Evolutionary conservation across 2,113 vertebrate genomes (phyloP).

Genomic region (Microcebus griseorufus): DNA sequence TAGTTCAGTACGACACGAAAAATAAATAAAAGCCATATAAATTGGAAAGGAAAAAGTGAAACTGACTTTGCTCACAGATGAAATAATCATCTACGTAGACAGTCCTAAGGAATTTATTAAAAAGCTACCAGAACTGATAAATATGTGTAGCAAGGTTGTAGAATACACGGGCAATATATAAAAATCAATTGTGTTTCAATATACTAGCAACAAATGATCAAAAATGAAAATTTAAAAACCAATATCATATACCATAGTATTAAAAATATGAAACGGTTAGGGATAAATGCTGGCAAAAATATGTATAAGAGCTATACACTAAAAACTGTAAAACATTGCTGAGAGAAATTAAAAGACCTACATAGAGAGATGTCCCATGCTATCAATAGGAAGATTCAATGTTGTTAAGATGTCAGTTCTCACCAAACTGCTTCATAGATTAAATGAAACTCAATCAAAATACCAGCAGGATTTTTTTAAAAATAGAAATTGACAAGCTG

Average conservation of each 20-base stretch:
- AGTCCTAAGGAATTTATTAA: not conserved
- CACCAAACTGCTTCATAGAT: not conserved
- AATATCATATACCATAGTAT: not conserved
- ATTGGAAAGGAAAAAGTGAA: not conserved
- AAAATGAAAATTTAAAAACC: not conserved
- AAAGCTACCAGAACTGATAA: not conserved
- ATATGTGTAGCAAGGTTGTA: not conserved
- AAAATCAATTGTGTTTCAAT: slow-evolving; percentile 4
- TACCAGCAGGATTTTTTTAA: not conserved
- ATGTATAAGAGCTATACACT: not conserved
- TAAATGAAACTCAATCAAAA: not conserved
- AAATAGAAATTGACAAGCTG: not conserved
- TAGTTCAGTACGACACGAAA: not conserved
- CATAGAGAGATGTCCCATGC: not conserved
- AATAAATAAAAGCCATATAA: not conserved
- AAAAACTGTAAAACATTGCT: not conserved
- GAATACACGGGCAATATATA: not conserved
- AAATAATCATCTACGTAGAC: not conserved
- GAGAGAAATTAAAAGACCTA: not conserved
- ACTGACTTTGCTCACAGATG: not conserved
- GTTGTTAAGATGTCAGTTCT: not conserved
- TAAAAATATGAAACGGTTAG: not conserved
- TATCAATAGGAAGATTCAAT: not conserved
- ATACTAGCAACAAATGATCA: not conserved
- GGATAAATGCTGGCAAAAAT: not conserved